These are phyloP conservation scores for Mechanitis mazaeus DNA, from an alignment of 2,888 invertebrate species.

Conservation along the genomic window DNA sequence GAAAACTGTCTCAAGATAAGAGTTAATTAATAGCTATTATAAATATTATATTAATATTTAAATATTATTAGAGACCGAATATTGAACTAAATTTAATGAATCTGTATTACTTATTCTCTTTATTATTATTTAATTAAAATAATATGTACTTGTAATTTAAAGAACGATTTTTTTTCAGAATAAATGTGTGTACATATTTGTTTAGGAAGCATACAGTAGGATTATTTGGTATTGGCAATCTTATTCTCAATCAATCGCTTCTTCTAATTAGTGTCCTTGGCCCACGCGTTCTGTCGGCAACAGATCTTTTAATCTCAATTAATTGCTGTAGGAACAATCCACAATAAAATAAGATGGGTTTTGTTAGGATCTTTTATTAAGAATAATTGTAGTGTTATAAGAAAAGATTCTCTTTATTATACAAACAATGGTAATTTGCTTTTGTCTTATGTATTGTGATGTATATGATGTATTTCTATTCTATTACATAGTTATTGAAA, in stretches of 20 bases:
- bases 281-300: constrained; percentile 19
- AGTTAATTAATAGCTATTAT: not conserved
- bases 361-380: not conserved
- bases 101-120: no score
- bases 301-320: constrained; percentile 22
- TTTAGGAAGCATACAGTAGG: no score
- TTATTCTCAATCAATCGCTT: constrained; percentile 19
- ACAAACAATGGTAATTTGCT: no score
- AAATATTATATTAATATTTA: not conserved
- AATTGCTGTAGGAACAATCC: constrained; percentile 17
- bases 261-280: constrained; percentile 20
- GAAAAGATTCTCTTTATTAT: not conserved
- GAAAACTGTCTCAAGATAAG: not conserved
- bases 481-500: no score
- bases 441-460: no score
- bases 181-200: no score
- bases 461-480: no score
- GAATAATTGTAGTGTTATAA: not conserved
- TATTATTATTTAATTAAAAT: no score
- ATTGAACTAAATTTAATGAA: no score
- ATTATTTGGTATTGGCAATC: not conserved
- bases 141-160: no score
- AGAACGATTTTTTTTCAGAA: no score
- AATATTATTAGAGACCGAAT: no score
- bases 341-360: constrained; percentile 13